Conservation (phyloP, 2,113 vertebrate species). For the Narcine bancroftii region DNA sequence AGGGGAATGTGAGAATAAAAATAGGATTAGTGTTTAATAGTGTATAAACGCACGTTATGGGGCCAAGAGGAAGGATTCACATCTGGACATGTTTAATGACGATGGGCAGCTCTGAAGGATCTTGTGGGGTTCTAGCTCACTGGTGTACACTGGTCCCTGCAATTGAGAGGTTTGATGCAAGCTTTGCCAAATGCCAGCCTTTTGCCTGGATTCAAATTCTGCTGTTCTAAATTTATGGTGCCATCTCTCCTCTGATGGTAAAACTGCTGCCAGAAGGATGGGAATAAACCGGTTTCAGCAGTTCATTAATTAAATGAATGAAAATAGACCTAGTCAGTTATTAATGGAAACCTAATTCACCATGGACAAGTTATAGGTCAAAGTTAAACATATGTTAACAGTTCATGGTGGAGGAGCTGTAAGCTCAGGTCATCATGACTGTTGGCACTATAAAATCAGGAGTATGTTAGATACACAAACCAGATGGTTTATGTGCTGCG, state of each 20-base stretch:
- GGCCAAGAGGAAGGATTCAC: background rate
- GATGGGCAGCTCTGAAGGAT: background rate
- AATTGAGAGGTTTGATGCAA: background rate
- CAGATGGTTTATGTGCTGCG: background rate
- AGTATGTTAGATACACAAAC: background rate
- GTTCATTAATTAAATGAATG: background rate
- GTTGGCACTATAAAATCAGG: background rate
- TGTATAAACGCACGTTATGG: background rate
- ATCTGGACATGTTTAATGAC: background rate
- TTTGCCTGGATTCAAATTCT: background rate
- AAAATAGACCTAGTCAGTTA: background rate
- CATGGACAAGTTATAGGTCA: conserved; percentile 10
- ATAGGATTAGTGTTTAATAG: too few relatives aligned
- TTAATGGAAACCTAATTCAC: background rate
- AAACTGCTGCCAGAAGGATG: background rate
- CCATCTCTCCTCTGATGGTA: background rate
- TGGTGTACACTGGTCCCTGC: background rate
- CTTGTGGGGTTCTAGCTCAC: background rate
- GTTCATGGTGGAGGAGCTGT: conserved; percentile 1
- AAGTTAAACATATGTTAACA: conserved; percentile 27
- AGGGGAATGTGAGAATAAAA: too few relatives aligned
- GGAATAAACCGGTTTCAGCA: background rate
- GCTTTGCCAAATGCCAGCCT: background rate
- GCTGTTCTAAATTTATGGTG: background rate
- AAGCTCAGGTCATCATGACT: conserved; percentile 12